phyloP scores from a whole-genome alignment of 2,113 vertebrate genomes.

The Urocolius indicus region DNA sequence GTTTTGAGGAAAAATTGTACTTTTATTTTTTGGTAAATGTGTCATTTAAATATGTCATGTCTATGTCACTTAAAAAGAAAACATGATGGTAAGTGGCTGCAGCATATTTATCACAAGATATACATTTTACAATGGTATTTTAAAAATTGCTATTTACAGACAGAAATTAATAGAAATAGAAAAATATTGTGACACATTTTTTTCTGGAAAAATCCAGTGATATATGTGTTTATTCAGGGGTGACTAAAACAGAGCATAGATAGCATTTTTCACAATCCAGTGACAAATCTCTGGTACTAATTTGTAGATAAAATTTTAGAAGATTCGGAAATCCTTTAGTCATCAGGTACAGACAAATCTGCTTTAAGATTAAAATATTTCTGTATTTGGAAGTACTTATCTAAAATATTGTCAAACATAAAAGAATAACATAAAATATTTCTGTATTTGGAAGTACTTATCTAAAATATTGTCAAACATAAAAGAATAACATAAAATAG shows the following conservation, averaged over 20 bases:
- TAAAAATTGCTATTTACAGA: neutral
- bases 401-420: neutral
- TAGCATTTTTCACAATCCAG: neutral
- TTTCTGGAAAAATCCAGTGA: neutral
- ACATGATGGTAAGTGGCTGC: fast-evolving
- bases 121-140: neutral
- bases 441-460: neutral
- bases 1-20: neutral
- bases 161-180: neutral
- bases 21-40: neutral
- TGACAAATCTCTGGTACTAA: neutral
- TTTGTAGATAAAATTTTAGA: neutral
- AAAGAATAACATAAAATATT: neutral
- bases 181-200: neutral
- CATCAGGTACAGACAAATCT: neutral
- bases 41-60: neutral
- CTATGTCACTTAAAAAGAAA: neutral
- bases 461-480: neutral
- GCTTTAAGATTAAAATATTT: neutral
- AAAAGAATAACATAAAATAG: neutral
- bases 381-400: neutral
- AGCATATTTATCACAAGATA: neutral
- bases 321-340: neutral
- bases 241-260: neutral
- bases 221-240: neutral